Percentiles rank a stretch among this genome's conserved stretches.
Conservation (phyloP, 2,797 vertebrate genomes). For the Chaenodraco wilsoni region DNA sequence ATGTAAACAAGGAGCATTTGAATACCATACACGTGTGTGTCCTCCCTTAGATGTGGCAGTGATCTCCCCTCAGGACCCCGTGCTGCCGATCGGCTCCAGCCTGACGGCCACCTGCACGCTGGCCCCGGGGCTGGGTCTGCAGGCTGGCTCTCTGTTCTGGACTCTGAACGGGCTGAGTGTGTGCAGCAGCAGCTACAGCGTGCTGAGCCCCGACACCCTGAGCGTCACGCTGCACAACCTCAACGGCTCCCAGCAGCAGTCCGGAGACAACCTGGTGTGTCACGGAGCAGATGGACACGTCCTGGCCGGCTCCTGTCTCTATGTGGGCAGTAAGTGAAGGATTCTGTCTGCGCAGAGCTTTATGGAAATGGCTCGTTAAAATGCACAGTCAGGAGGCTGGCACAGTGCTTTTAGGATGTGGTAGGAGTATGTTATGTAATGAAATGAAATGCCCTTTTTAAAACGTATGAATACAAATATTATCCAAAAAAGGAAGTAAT, state of each 20-base stretch:
- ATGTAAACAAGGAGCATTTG: background rate
- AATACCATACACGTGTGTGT: conserved; percentile 15
- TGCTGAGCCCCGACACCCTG: conserved; percentile 81
- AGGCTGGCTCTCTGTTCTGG: conserved; percentile 89
- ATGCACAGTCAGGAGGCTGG: background rate
- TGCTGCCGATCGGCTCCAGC: conserved; percentile 88
- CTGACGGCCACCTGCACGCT: conserved; percentile 90
- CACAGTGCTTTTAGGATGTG: background rate
- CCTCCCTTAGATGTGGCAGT: conserved; percentile 84
- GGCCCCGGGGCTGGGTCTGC: conserved; percentile 77
- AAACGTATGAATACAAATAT: background rate
- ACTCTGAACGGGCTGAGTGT: conserved; percentile 91
- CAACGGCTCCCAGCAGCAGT: conserved; percentile 93
- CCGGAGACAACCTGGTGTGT: conserved; percentile 95
- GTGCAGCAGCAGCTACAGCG: conserved; percentile 80
- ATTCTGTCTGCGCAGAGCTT: background rate
- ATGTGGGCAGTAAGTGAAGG: conserved; percentile 90
- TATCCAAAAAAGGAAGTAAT: background rate
- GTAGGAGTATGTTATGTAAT: background rate
- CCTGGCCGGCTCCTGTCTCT: conserved; percentile 93
- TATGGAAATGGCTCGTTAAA: background rate
- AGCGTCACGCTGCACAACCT: conserved; percentile 86
- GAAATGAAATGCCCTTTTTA: background rate
- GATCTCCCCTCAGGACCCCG: conserved; percentile 92
- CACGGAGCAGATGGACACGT: conserved; percentile 89